Evolutionary conservation across 2,888 invertebrate genomes (phyloP).

Genomic region (Microdon myrmicae): DNA sequence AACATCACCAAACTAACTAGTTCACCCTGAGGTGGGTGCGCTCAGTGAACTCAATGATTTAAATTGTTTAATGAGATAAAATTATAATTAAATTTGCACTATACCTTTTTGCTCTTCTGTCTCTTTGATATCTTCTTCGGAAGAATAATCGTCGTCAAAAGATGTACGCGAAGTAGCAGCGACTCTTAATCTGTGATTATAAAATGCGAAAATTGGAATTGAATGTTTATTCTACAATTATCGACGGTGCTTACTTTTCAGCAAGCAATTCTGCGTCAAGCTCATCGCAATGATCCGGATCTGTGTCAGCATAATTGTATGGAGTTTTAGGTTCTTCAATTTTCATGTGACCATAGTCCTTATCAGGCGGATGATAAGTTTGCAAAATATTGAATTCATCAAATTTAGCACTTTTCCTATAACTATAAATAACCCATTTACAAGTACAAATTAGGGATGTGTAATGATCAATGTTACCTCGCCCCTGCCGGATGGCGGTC

Average conservation of each 20-base stretch:
- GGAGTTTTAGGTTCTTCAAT: conserved; percentile 98
- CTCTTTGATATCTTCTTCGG: conserved; percentile 71
- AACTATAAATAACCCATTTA: conserved; percentile 59
- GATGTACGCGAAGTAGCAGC: conserved; percentile 65
- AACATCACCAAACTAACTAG: too few species aligned
- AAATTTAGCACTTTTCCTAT: conserved; percentile 80
- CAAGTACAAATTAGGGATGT: too few species aligned
- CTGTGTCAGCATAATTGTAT: conserved; percentile 73
- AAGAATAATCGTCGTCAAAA: conserved; percentile 67
- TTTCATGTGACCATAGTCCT: conserved; percentile 99
- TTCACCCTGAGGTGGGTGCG: too few species aligned
- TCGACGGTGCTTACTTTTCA: conserved; percentile 72
- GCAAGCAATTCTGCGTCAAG: conserved; percentile 79
- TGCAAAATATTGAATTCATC: conserved; percentile 99
- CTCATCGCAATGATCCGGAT: conserved; percentile 70
- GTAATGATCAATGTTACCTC: conserved; percentile 62
- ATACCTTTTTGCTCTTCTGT: conserved; percentile 72
- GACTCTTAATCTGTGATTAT: conserved; percentile 59
- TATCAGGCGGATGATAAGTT: conserved; percentile 96
- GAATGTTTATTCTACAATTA: background rate
- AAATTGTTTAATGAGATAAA: too few species aligned
- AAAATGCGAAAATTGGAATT: conserved; percentile 13
- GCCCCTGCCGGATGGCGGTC: conserved; percentile 72
- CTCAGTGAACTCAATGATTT: too few species aligned
- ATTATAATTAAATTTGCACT: conserved; percentile 5